Evolutionary conservation across 2,113 vertebrate species (phyloP).

Genomic region (Peucedramus taeniatus): DNA sequence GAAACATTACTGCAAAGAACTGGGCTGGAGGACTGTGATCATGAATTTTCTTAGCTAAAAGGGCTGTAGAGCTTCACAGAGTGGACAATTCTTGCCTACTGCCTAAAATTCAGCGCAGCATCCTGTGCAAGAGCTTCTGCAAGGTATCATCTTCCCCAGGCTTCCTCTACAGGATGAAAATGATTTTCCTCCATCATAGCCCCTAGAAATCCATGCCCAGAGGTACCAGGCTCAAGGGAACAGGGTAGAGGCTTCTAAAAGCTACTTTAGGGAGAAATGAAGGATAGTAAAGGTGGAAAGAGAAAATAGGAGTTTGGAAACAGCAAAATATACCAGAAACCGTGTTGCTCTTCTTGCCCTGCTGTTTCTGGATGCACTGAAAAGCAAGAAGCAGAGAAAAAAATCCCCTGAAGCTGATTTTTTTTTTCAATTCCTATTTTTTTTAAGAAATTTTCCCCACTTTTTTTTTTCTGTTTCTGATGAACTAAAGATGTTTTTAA

Average conservation of each 20-base stretch:
- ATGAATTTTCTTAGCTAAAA: not conserved
- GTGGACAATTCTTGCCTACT: not conserved
- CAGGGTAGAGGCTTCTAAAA: not conserved
- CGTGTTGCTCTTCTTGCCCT: not conserved
- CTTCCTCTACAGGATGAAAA: not conserved
- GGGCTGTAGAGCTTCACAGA: fast-evolving
- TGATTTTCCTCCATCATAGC: not conserved
- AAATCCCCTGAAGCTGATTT: not conserved
- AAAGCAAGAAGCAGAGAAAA: not conserved
- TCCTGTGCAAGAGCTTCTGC: not conserved
- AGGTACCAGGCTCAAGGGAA: not conserved
- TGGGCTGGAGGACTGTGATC: not conserved
- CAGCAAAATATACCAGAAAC: not conserved
- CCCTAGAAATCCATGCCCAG: not conserved
- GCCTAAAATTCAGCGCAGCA: not conserved
- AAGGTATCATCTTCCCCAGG: not conserved
- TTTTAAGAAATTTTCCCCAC: not conserved
- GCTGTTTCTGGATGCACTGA: not conserved
- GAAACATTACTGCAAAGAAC: not conserved
- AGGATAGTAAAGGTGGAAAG: not conserved
- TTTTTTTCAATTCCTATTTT: not conserved
- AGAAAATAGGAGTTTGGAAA: not conserved
- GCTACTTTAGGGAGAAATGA: not conserved
- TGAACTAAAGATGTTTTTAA: not conserved
- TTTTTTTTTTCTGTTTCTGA: not conserved